Conservation (phyloP, 1,140 invertebrate genomes). For the Atta cephalotes region DNA sequence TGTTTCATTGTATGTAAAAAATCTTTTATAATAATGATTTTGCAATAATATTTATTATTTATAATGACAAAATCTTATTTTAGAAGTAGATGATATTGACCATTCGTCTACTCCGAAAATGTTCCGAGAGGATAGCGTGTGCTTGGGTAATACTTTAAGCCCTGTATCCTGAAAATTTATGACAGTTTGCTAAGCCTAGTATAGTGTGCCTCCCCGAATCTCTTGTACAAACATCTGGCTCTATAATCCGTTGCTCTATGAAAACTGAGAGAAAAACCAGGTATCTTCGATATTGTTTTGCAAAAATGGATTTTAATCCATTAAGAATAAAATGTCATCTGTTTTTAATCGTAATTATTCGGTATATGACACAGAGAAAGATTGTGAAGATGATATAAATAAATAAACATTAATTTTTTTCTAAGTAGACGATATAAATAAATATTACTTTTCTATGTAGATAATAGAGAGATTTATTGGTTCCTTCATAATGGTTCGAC, state of each 20-base stretch:
- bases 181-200: conserved; percentile 79
- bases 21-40: conserved; percentile 3
- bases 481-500: conserved; percentile 2
- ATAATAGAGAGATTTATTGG: conserved; percentile 32
- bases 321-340: background rate
- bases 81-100: conserved; percentile 25
- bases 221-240: conserved; percentile 71
- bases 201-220: conserved; percentile 74
- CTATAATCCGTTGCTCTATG: conserved; percentile 58
- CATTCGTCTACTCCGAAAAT: conserved; percentile 59
- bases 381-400: background rate
- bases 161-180: conserved; percentile 74
- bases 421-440: background rate
- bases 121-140: conserved; percentile 60
- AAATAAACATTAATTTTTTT: background rate
- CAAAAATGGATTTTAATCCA: conserved; percentile 4
- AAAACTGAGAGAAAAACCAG: conserved; percentile 5
- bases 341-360: background rate
- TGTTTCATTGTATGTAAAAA: background rate
- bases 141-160: conserved; percentile 73
- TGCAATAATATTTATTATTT: background rate
- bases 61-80: conserved; percentile 4
- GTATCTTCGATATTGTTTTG: conserved; percentile 29
- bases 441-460: background rate
- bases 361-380: background rate